Conservation (phyloP, 2,888 invertebrate genomes). For the Sarcophaga caerulescens region DNA sequence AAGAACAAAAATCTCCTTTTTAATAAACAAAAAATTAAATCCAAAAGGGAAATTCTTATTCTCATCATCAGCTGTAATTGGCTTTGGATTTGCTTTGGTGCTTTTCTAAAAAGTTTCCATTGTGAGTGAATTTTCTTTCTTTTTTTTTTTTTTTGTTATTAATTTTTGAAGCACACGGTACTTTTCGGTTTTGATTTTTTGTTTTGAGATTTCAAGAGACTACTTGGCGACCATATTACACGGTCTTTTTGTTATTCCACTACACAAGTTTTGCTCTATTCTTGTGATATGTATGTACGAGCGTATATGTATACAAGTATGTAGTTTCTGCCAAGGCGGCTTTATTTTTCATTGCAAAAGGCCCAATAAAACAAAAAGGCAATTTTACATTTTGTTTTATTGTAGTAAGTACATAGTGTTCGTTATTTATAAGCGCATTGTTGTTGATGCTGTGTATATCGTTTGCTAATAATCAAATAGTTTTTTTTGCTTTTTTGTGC, state of each 20-base stretch:
- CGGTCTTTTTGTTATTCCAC: neutral
- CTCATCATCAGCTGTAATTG: slow-evolving; percentile 60
- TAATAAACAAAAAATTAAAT: slow-evolving; percentile 18
- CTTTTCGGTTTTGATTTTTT: slow-evolving; percentile 22
- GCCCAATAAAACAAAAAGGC: neutral
- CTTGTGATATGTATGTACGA: neutral
- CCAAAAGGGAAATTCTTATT: slow-evolving; percentile 24
- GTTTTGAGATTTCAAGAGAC: slow-evolving; percentile 57
- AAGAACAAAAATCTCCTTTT: slow-evolving; percentile 30
- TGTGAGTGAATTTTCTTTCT: slow-evolving; percentile 20
- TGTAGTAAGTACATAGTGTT: slow-evolving; percentile 15
- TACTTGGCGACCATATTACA: slow-evolving; percentile 56
- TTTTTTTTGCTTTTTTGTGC: too few species aligned
- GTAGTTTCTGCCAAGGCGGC: slow-evolving; percentile 22
- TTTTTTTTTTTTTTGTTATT: slow-evolving; percentile 18
- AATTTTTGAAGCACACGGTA: slow-evolving; percentile 21
- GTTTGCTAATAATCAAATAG: too few species aligned
- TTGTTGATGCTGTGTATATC: neutral
- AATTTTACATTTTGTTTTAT: slow-evolving; percentile 23
- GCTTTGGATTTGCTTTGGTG: slow-evolving; percentile 23
- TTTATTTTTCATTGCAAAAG: neutral
- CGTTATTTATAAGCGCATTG: neutral
- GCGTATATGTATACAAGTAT: neutral
- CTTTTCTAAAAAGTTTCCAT: slow-evolving; percentile 44
- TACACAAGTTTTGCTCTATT: neutral